phyloP scores from a whole-genome alignment of 2,113 vertebrate species.

The Heterotis niloticus region DNA sequence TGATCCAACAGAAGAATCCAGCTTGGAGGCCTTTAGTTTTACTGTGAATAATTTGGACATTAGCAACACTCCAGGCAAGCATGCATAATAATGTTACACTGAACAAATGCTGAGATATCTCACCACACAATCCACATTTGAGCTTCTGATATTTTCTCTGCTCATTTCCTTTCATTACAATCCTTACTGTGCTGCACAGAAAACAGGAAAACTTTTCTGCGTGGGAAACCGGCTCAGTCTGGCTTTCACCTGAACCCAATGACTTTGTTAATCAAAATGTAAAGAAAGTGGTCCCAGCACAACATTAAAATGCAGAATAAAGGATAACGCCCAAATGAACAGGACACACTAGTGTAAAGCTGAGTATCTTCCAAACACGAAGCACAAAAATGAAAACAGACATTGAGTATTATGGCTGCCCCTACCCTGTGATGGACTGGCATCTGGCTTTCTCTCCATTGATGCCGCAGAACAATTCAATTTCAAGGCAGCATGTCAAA shows the following conservation, averaged over 20 bases:
- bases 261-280: no score
- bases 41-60: background rate
- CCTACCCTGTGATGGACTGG: no score
- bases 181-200: background rate
- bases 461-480: no score
- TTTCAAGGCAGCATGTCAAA: no score
- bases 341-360: no score
- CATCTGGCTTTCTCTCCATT: no score
- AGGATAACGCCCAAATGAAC: no score
- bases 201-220: background rate
- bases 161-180: background rate
- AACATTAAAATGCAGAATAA: no score
- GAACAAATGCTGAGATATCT: slow-evolving; percentile 16
- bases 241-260: background rate
- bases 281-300: no score
- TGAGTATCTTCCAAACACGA: no score
- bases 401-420: no score
- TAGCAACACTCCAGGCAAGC: background rate
- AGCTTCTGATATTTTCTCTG: background rate
- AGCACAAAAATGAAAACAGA: no score
- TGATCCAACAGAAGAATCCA: background rate
- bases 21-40: slow-evolving; percentile 5
- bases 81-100: background rate
- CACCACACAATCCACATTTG: background rate
- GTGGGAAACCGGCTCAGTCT: background rate